Evolutionary conservation across 2,797 vertebrate genomes (phyloP), one percentile per base, ranked within the genome.

Genomic region (Sebastes vulpes): DNA sequence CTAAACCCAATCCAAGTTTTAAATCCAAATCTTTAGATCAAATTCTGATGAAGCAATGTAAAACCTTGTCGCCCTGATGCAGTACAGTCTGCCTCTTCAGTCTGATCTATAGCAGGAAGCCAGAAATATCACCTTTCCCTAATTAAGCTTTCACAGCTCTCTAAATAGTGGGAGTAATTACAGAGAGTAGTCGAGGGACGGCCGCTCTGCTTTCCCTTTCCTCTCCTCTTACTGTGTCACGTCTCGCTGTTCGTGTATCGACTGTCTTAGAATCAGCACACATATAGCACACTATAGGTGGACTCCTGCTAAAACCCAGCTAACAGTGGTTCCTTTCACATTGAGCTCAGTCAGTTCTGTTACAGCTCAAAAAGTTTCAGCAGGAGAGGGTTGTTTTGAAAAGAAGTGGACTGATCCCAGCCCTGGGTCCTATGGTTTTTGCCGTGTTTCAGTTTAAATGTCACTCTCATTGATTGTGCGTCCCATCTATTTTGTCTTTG

Each of bases 61-160:
- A 29, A 20, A 8, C 1, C 1, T 21, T 2, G 1, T 50, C 4
- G 10, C 32, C 25, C 10, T 38, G 6, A 38, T 9, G 38, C 38
- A 42, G 11, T 59, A 16, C 38, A 42, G 11, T 59, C 18, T 6
- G 18, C 35, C 52, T n/a, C 50, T 53, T 9, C 5, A 16, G 46
- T 60, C 46, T 61, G 54, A 69, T 66, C 31, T 50, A 53, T 46
- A 71, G 38, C 67, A 68, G 6, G 63, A 72, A 60, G 32, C 58
- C 63, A 63, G 66, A 72, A 76, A 76, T 69, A 86, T 72, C 75
- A 58, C 53, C 64, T 65, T 65, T 35, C 46, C 54, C 54, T 86
- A 70, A 82, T 86, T 66, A 86, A 80, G 60, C 65, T 70, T 69
- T 83, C 60, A 73, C 65, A 73, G 68, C 65, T 58, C 65, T 82